Evolutionary conservation across 2,113 vertebrate species (phyloP).

Genomic region (Zapornia atra): DNA sequence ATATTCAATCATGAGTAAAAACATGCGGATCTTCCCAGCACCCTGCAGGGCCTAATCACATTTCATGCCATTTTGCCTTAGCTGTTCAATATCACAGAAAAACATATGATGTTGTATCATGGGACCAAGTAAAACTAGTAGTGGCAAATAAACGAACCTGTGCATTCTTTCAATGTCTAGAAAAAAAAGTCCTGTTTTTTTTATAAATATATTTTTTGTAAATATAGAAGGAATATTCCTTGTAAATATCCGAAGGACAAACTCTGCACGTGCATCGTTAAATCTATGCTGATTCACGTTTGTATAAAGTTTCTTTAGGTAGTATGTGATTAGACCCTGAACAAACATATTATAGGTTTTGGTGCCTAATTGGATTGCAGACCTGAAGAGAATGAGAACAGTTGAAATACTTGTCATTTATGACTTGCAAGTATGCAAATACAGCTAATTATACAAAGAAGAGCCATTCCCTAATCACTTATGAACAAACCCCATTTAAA

Average conservation of each 20-base stretch:
- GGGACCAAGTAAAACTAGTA: not conserved
- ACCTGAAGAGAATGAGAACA: not conserved
- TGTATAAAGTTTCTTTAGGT: not conserved
- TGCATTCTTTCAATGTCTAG: not conserved
- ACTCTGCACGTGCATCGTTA: not conserved
- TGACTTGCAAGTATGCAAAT: not conserved
- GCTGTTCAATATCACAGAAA: not conserved
- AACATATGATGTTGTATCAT: not conserved
- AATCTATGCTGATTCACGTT: not conserved
- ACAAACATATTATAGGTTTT: not conserved
- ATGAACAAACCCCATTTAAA: not conserved
- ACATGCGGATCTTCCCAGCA: not conserved
- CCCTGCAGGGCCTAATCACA: not conserved
- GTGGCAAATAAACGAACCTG: not conserved
- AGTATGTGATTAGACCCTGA: not conserved
- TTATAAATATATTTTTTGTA: not conserved
- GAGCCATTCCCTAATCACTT: not conserved
- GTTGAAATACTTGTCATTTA: not conserved
- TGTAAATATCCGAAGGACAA: not conserved
- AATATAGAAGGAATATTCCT: not conserved
- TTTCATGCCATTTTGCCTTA: not conserved
- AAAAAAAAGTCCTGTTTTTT: not conserved
- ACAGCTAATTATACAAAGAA: not conserved
- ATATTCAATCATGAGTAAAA: not conserved
- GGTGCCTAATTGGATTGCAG: not conserved